A percentile compares a stretch with the other conserved stretches of the same genome.
These are phyloP conservation scores for Furcifer pardalis DNA, from an alignment of 2,797 vertebrate species.

Conservation along the genomic window DNA sequence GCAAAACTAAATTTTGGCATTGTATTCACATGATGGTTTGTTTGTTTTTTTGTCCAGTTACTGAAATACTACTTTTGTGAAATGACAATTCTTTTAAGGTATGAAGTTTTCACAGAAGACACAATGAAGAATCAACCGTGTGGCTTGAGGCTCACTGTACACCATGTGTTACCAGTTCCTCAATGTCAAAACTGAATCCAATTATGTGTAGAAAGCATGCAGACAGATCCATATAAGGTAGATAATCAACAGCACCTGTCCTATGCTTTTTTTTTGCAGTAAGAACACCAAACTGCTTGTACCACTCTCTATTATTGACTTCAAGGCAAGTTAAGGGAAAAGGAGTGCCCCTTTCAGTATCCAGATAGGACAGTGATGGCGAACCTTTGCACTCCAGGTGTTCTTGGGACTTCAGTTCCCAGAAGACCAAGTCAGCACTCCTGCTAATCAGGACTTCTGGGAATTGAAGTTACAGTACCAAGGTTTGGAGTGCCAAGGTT, in stretches of 20 bases:
- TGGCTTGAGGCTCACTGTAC: background rate
- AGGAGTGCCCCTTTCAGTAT: background rate
- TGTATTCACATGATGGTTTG: background rate
- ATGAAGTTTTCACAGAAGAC: background rate
- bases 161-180: background rate
- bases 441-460: no score
- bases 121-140: background rate
- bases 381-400: no score
- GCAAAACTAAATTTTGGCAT: accelerated
- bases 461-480: no score
- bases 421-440: no score
- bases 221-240: background rate
- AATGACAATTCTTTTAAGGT: background rate
- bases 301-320: background rate
- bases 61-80: background rate
- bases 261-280: background rate
- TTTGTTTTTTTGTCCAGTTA: background rate
- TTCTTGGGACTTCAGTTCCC: no score
- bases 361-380: background rate
- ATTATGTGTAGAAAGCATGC: background rate
- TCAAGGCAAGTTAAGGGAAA: no score
- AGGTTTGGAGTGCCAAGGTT: no score
- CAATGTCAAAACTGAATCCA: background rate
- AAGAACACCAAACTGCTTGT: no score
- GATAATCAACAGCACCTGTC: background rate